Evolutionary conservation across 2,113 vertebrate genomes (phyloP).

Genomic region (Illadopsis cleaveri): DNA sequence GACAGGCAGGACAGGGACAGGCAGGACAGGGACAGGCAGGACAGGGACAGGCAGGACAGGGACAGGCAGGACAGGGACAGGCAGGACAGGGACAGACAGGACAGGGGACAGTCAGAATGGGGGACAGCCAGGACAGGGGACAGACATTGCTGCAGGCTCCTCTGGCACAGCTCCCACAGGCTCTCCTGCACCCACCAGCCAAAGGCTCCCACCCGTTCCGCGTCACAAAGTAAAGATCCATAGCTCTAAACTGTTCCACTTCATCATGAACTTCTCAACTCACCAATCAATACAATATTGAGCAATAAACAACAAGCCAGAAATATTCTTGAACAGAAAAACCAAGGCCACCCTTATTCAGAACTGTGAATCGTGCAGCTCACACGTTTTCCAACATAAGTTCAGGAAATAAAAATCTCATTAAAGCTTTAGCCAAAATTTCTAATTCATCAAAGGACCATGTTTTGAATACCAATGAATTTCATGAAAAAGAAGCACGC

Average conservation of each 20-base stretch:
- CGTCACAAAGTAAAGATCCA: background rate
- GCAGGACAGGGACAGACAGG: too few species aligned
- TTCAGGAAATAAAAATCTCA: conserved; percentile 53
- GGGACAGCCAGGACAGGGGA: too few species aligned
- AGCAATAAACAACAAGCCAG: background rate
- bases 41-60: background rate
- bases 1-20: too few species aligned
- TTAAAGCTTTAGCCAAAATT: conserved; percentile 64
- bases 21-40: too few species aligned
- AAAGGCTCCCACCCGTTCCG: rapidly evolving
- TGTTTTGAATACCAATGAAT: conserved; percentile 57
- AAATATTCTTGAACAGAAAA: background rate
- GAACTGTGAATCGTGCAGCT: background rate
- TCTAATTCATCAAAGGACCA: conserved; percentile 55
- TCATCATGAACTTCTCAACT: background rate
- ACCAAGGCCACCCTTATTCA: background rate
- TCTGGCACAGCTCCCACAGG: background rate
- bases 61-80: background rate
- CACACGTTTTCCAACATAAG: background rate
- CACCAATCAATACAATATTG: background rate
- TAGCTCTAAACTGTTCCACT: background rate
- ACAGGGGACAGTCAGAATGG: background rate
- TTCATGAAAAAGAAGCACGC: background rate
- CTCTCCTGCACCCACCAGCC: background rate
- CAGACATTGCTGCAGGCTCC: background rate